Evolutionary conservation across 2,797 vertebrate genomes (phyloP).

Genomic region (Discoglossus pictus): DNA sequence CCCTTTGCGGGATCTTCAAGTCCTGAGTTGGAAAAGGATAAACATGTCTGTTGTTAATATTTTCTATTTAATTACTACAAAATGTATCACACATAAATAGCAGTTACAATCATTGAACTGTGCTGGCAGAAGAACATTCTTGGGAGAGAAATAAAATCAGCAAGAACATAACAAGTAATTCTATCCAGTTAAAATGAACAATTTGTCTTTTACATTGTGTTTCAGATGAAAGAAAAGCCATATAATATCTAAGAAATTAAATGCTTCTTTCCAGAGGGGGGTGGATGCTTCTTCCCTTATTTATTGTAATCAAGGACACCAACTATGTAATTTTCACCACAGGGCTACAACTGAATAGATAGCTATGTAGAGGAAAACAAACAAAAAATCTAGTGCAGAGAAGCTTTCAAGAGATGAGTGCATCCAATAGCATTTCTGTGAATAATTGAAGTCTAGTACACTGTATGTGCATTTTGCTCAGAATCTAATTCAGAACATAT

Average conservation of each 20-base stretch:
- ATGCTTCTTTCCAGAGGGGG: conserved; percentile 42
- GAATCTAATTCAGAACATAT: no score
- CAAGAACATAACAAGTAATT: conserved; percentile 22
- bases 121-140: conserved; percentile 3
- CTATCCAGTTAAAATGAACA: conserved; percentile 17
- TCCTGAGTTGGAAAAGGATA: no score
- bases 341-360: conserved; percentile 46
- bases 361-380: conserved; percentile 28
- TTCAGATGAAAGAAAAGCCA: conserved; percentile 26
- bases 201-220: conserved; percentile 23
- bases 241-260: conserved; percentile 41
- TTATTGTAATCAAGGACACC: conserved; percentile 48
- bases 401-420: conserved; percentile 7
- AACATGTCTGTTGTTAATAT: not conserved
- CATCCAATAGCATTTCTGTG: conserved; percentile 8
- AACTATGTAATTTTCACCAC: conserved; percentile 49
- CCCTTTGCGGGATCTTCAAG: no score
- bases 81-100: conserved; percentile 3
- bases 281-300: conserved; percentile 38
- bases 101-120: conserved; percentile 1
- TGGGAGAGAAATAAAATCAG: conserved; percentile 15
- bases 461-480: no score
- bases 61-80: not conserved
- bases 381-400: conserved; percentile 26
- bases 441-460: not conserved